phyloP scores from a whole-genome alignment of 2,113 vertebrate genomes.

The Coptodon rendalli region DNA sequence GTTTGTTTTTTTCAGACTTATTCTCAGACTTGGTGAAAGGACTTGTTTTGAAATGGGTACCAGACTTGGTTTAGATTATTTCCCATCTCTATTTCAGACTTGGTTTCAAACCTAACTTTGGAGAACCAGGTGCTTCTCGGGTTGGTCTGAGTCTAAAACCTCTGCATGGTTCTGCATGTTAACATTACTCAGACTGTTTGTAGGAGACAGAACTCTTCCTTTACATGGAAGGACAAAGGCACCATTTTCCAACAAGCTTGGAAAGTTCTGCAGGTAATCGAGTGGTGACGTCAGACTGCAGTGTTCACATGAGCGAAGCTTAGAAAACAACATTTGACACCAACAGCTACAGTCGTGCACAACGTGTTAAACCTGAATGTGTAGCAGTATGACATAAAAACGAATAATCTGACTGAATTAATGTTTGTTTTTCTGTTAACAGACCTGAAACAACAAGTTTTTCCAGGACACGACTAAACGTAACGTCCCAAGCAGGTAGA shows the following conservation, averaged over 20 bases:
- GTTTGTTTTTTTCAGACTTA: not conserved
- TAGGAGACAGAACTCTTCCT: not conserved
- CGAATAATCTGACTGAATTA: not conserved
- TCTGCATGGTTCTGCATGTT: not conserved
- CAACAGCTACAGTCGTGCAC: not conserved
- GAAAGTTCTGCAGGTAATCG: not conserved
- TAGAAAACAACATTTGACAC: accelerated
- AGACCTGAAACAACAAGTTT: not conserved
- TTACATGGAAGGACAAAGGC: accelerated
- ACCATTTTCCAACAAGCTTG: not conserved
- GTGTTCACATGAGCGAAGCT: not conserved
- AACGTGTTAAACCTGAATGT: not conserved
- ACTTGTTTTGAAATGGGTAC: not conserved
- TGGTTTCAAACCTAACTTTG: not conserved
- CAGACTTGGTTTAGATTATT: not conserved
- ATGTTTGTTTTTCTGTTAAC: not conserved
- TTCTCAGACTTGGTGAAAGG: not conserved
- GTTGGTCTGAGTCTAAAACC: not conserved
- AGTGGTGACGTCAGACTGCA: not conserved
- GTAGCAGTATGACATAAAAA: accelerated
- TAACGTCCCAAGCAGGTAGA: not conserved
- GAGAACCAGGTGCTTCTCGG: accelerated
- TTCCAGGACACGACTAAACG: not conserved
- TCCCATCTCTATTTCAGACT: not conserved
- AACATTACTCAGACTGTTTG: not conserved